Evolutionary conservation across 2,888 invertebrate species (phyloP).

Genomic region (Poecilus cupreus): DNA sequence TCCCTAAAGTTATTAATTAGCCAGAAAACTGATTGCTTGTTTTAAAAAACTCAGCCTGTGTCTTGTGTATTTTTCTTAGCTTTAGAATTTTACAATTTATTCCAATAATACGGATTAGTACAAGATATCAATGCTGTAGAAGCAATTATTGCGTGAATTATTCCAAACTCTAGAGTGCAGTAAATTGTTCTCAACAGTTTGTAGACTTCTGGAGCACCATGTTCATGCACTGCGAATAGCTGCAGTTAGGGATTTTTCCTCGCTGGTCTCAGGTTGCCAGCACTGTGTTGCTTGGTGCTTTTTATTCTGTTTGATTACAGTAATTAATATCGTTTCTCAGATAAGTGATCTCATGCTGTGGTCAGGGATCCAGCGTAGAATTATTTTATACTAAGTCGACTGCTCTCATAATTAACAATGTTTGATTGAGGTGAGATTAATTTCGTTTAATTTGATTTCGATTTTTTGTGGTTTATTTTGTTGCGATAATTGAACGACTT

Average conservation of each 20-base stretch:
- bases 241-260: slow-evolving; percentile 48
- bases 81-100: too few relatives aligned
- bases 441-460: slow-evolving; percentile 43
- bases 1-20: too few relatives aligned
- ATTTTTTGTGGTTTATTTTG: slow-evolving; percentile 1
- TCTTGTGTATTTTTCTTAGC: too few relatives aligned
- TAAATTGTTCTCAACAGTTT: neutral
- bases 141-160: too few relatives aligned
- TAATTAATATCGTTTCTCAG: slow-evolving; percentile 56
- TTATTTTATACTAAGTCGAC: slow-evolving; percentile 32
- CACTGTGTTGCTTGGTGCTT: slow-evolving; percentile 28
- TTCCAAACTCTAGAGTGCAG: too few relatives aligned
- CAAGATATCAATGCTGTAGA: too few relatives aligned
- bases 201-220: neutral
- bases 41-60: too few relatives aligned
- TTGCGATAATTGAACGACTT: neutral
- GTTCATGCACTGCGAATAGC: neutral
- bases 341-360: slow-evolving; percentile 57
- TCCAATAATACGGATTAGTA: too few relatives aligned
- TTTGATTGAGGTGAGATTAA: slow-evolving; percentile 54
- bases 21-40: too few relatives aligned
- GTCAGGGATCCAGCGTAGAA: neutral
- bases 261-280: neutral
- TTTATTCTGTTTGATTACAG: slow-evolving; percentile 56
- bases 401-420: slow-evolving; percentile 54